Conservation (phyloP, 2,888 invertebrate species). For the Dryobota labecula region DNA sequence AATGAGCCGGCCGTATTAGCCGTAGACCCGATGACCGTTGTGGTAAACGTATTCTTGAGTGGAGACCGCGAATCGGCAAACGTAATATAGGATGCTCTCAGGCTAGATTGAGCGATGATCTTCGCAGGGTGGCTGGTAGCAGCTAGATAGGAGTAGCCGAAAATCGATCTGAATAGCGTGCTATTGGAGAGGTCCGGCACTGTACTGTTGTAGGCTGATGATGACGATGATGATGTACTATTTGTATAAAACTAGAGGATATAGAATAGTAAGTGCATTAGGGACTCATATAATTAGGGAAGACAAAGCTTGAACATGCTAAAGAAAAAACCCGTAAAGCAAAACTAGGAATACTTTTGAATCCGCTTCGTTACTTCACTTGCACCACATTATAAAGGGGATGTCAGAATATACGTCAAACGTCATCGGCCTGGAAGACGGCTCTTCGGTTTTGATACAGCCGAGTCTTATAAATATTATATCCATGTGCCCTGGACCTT, state of each 20-base stretch:
- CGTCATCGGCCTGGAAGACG: slow-evolving; percentile 89
- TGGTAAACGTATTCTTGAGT: no score
- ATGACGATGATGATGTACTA: background rate
- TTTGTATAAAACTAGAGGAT: background rate
- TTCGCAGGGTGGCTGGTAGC: background rate
- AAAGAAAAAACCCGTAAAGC: background rate
- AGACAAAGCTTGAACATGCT: background rate
- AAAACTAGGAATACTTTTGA: background rate
- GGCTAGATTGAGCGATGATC: no score
- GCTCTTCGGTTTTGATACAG: slow-evolving; percentile 88
- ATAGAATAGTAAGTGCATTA: background rate
- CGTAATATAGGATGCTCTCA: no score
- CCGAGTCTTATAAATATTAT: slow-evolving; percentile 88
- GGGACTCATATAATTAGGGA: background rate
- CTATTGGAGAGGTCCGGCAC: background rate
- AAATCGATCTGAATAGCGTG: background rate
- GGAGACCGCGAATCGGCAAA: no score
- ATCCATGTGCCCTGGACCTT: slow-evolving; percentile 78
- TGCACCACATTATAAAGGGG: slow-evolving; percentile 68
- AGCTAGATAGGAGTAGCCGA: background rate
- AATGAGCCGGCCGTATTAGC: no score
- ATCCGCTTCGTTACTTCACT: slow-evolving; percentile 42
- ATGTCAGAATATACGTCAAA: slow-evolving; percentile 89
- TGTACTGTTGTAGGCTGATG: background rate
- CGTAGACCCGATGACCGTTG: no score